Base-by-base conservation (phyloP, 2,113 vertebrate species). In the Microtus oregoni region DNA sequence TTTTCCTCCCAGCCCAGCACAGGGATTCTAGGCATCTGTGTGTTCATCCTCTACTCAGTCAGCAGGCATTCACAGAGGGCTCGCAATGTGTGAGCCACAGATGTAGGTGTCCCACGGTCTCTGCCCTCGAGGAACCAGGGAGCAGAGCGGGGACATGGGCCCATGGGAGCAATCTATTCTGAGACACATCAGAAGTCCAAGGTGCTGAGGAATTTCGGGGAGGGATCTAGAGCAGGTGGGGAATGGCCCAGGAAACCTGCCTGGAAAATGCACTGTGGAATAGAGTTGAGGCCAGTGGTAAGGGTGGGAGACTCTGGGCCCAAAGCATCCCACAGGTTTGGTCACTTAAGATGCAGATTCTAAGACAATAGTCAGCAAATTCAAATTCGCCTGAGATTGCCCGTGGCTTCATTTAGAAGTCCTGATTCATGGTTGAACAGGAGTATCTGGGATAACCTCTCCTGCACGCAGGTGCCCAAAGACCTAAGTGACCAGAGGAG, bases 11-110 rank as follows among this genome's bases (percentile, higher is more conserved):
- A 78, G 82, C 91, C 95, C 85, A 22, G 17, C 20, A 0, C 47
- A 77, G 79, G 79, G 93, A 96, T 92, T 75, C 73, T 0, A 82
- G 85, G 88, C 92, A 95, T 94, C 88, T 20, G 0, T 4, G 15
- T 41, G 15, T 90, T 90, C 93, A 68, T 65, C 79, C 79, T 88
- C 5, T 63, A 76, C 83, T 92, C 93, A 87, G 35, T 41, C 35
- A 47, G n/a, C 85, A 95, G 89, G 5, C 87, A 93, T 87, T 32
- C n/a, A 3, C 28, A 0, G 9, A 86, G 38, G 82, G 14, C 86
- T 78, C 75, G 26, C 20, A 28, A 11, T 19, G 24, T 61, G 87
- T 52, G 90, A 91, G 92, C 58, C 32, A 1, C 30, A 2, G 38
- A 38, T 4, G 3, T 0, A 35, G 47, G 30, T 86, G 95, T 75